These are phyloP conservation scores for Pycnonotus jocosus DNA, from an alignment of 2,113 vertebrate species.

Conservation along the genomic window DNA sequence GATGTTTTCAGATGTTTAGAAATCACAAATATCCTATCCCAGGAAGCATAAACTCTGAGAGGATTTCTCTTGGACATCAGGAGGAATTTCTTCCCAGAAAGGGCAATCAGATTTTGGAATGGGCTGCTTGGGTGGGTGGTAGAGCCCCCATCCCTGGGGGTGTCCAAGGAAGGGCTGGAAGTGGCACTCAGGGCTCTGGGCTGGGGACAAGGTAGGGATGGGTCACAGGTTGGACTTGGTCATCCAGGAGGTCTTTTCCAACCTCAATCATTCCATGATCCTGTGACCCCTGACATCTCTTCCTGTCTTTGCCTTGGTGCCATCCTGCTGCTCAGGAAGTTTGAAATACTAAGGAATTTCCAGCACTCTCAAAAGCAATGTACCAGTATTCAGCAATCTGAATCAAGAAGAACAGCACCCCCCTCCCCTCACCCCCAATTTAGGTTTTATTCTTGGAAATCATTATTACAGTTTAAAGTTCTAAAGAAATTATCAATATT, in stretches of 20 bases:
- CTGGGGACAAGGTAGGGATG: not conserved
- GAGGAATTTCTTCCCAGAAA: not conserved
- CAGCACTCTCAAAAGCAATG: not conserved
- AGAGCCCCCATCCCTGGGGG: not conserved
- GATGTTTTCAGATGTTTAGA: not conserved
- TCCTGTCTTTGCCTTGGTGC: not conserved
- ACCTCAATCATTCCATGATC: not conserved
- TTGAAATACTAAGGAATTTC: not conserved
- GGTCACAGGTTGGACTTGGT: rapidly evolving
- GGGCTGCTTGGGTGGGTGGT: not conserved
- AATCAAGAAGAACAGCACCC: not conserved
- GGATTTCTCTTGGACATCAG: not conserved
- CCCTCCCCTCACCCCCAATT: rapidly evolving
- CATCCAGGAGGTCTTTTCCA: not conserved
- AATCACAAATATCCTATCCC: rapidly evolving
- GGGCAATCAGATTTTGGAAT: not conserved
- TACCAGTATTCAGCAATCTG: not conserved
- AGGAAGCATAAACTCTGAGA: not conserved
- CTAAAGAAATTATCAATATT: not conserved
- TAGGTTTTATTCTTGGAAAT: not conserved
- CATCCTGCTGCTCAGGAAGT: not conserved
- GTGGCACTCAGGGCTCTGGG: not conserved
- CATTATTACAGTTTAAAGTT: not conserved
- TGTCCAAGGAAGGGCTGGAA: not conserved
- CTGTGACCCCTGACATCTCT: not conserved